Evolutionary conservation across 1,140 invertebrate genomes (phyloP), one percentile per base, ranked within the genome.

Genomic region (Bombus sibiricus): DNA sequence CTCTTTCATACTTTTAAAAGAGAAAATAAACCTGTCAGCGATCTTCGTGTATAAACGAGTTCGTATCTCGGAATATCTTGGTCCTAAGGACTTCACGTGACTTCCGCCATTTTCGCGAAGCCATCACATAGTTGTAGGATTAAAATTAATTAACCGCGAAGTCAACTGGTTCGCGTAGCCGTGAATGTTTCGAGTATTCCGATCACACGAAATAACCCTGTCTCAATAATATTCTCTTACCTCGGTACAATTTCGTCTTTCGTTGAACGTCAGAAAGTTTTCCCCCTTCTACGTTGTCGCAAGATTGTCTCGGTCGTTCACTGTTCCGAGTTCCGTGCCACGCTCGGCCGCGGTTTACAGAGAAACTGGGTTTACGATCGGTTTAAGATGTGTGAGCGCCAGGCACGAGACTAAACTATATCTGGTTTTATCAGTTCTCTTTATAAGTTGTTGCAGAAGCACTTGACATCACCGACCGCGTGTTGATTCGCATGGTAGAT

Each of bases 351-450:
- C 47, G 32, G 53, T 43, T 80, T 57, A 39, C 28, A 25, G 12
- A 53, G 53, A 74, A 80, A 87, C 37, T 79, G 75, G 76, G 34
- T 59, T 82, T 39, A 73, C 64, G 81, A 78, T 74, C 69, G 12
- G 6, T 25, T 13, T 25, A 57, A 76, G 62, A 83, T 47, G 72
- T 39, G 57, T 32, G 53, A 34, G 15, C 75, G 72, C 37, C 4
- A 32, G 15, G 39, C 68, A 57, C 43, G 82, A 62, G 85, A 85
- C 82, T 87, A 82, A 80, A 85, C 69, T 53, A 75, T 69, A 87
- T 77, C 69, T 85, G 82, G 41, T 43, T 79, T 88, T 91, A 89
- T 91, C 89, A 86, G 78, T 85, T 73, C 73, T n/a, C 72, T 88
- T 88, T 91, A 89, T 88, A 88, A 85, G 74, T 66, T 73, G 39